Conservation (phyloP, 2,113 vertebrate genomes). For the Uria lomvia region DNA sequence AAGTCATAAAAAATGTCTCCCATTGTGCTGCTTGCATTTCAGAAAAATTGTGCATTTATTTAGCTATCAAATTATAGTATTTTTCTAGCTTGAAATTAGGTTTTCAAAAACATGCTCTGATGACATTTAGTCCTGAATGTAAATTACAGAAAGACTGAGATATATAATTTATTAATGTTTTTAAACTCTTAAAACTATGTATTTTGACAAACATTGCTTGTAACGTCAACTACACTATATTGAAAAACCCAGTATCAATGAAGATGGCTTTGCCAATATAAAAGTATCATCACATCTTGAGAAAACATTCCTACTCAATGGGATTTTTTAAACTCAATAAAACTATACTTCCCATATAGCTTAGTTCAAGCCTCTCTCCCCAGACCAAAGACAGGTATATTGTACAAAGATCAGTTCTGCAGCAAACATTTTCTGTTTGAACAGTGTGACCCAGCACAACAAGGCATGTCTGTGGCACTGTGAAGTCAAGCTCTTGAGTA, state of each 20-base stretch:
- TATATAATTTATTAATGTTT: background rate
- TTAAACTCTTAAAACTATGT: background rate
- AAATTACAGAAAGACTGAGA: background rate
- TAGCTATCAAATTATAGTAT: background rate
- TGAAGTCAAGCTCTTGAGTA: background rate
- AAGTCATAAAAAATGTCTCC: background rate
- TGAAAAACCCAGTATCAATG: background rate
- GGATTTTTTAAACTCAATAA: background rate
- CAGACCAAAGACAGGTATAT: background rate
- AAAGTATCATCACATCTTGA: background rate
- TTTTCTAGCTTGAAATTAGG: background rate
- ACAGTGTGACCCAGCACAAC: accelerated
- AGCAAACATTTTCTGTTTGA: background rate
- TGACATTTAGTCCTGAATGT: background rate
- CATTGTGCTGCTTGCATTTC: background rate
- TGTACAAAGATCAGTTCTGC: background rate
- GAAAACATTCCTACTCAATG: background rate
- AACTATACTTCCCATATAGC: background rate
- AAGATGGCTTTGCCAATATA: background rate
- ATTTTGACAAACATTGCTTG: background rate
- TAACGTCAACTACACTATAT: background rate
- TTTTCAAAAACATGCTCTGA: background rate
- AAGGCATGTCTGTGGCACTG: background rate
- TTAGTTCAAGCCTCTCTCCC: background rate
- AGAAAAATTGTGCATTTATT: background rate